Percentiles rank a stretch among this genome's conserved stretches.
These are phyloP conservation scores for Creontiades dilutus DNA, from an alignment of 2,888 invertebrate genomes.

Conservation along the genomic window DNA sequence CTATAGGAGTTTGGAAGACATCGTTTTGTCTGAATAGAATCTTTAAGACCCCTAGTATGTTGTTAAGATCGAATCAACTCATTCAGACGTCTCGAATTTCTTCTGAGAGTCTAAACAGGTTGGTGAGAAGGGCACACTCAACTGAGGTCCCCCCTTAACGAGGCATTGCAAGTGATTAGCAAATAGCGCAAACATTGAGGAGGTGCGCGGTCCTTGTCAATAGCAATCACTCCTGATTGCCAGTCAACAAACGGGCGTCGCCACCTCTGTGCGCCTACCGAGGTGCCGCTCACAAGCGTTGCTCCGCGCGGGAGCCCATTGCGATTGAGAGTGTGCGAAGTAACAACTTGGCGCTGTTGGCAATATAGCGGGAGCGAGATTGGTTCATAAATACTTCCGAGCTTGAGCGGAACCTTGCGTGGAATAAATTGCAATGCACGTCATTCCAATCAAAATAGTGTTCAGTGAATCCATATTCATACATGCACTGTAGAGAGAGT, in stretches of 20 bases:
- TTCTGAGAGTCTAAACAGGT: no score
- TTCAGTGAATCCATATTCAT: no score
- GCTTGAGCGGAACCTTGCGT: no score
- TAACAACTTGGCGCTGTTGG: not conserved
- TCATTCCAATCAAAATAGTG: no score
- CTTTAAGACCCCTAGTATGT: no score
- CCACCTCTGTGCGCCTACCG: not conserved
- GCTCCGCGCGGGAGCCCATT: not conserved
- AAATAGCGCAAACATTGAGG: constrained; percentile 57
- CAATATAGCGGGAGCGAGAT: not conserved
- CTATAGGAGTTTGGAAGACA: no score
- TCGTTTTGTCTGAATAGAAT: no score
- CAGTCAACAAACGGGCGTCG: constrained; percentile 59
- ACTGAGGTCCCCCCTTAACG: constrained; percentile 17
- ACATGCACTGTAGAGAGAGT: no score
- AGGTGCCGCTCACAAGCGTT: constrained; percentile 1
- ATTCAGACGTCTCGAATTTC: no score
- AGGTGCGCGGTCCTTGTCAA: constrained; percentile 52
- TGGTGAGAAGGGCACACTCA: not conserved
- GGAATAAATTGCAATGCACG: no score
- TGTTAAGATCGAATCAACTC: no score
- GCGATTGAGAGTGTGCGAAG: not conserved
- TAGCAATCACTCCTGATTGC: constrained; percentile 66
- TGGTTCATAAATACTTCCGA: not conserved
- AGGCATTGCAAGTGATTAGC: constrained; percentile 61